Base-by-base conservation (phyloP, 1,140 invertebrate species). In the Sinonovacula constricta region DNA sequence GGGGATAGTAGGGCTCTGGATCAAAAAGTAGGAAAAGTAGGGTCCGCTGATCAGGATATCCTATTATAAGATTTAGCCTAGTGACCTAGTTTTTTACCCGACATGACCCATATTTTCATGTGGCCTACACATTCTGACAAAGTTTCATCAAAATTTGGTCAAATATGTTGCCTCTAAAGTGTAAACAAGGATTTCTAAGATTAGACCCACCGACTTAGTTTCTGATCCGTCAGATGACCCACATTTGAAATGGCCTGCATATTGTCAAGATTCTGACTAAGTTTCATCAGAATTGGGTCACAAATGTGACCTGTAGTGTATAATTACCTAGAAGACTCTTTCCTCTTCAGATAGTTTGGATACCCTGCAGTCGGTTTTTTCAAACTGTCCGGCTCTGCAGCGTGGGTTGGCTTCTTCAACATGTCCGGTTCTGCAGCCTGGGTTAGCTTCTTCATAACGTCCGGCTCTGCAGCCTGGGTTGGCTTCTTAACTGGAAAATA, bases 401-500 rank as follows among this genome's bases (percentile, higher is more conserved):
- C 62, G 30, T 65, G 62, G 62, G 34, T 65, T 65, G 62, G 62
- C 34, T 45, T 45, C 62, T 65, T 65, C 62, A 65, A 65, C 30
- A 33, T 39, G 62, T 65, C 62, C 62, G 62, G 62, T 34, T 65
- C 62, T 65, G 62, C 39, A 65, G 62, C 62, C 62, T 65, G 62
- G 62, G 62, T 65, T 65, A 34, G 62, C 62, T 45, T 65, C n/a
- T n/a, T n/a, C n/a, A n/a, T n/a, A n/a, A n/a, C n/a, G n/a, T n/a
- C n/a, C n/a, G n/a, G n/a, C n/a, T n/a, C n/a, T n/a, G n/a, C n/a
- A n/a, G n/a, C n/a, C n/a, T n/a, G n/a, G n/a, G n/a, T n/a, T n/a
- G n/a, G n/a, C n/a, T 65, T 65, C 62, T 65, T 65, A 65, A 65
- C 62, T 65, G 62, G 62, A 65, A 65, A 65, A 65, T 65, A 65